Evolutionary conservation across 2,113 vertebrate genomes (phyloP).

Genomic region (Gavia stellata): DNA sequence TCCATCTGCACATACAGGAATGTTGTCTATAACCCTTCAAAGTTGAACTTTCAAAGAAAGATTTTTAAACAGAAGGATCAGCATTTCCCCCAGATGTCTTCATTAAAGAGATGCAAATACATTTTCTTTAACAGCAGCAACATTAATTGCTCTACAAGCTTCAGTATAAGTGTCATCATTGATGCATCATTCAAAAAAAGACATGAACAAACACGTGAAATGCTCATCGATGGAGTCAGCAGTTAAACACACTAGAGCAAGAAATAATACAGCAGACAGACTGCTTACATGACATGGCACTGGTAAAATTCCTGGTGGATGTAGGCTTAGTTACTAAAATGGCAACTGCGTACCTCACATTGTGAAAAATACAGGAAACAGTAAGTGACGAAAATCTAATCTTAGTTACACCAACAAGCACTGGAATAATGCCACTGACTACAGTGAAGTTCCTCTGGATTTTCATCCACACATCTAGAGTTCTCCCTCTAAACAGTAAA

Average conservation of each 20-base stretch:
- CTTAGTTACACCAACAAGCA: neutral
- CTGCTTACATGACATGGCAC: neutral
- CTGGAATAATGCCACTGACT: neutral
- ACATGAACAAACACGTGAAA: conserved; percentile 33
- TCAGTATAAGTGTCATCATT: conserved; percentile 28
- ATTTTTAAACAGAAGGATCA: conserved; percentile 33
- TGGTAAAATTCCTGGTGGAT: neutral
- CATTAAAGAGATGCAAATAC: conserved; percentile 48
- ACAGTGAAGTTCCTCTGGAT: neutral
- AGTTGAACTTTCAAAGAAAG: neutral
- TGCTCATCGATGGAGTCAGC: neutral
- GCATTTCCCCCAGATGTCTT: conserved; percentile 39
- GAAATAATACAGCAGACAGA: neutral
- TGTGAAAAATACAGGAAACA: neutral
- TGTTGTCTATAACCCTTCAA: neutral
- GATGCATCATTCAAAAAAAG: conserved; percentile 42
- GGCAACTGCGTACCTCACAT: neutral
- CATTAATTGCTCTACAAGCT: conserved; percentile 49
- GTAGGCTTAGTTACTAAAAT: neutral
- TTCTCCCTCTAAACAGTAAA: neutral
- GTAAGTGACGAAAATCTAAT: neutral
- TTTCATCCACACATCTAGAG: neutral
- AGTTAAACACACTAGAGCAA: neutral
- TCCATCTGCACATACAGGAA: neutral
- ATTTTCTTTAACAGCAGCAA: conserved; percentile 47